Evolutionary conservation across 2,888 invertebrate species (phyloP).

Genomic region (Agonopterix heracliana): DNA sequence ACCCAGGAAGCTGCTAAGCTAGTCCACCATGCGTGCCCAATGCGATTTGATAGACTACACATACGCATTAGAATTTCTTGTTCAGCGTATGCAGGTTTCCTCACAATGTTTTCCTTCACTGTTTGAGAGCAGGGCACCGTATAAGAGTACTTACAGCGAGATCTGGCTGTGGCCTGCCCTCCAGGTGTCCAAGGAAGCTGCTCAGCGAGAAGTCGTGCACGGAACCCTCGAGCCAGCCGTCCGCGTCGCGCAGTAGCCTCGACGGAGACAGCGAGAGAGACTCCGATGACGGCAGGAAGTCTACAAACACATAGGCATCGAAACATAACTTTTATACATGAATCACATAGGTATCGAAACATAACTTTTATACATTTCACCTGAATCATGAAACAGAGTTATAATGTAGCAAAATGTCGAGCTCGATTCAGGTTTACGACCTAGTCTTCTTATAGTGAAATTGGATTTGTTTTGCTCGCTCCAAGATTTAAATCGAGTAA

Average conservation of each 20-base stretch:
- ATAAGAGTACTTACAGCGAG: slow-evolving; percentile 29
- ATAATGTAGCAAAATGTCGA: neutral
- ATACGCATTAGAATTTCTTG: too few relatives aligned
- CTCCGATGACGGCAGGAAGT: slow-evolving; percentile 44
- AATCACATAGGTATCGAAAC: neutral
- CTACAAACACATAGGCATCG: slow-evolving; percentile 18
- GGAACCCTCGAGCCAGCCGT: slow-evolving; percentile 84
- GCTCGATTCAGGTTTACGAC: neutral
- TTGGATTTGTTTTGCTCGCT: too few relatives aligned
- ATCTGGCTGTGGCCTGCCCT: slow-evolving; percentile 67
- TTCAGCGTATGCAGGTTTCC: too few relatives aligned
- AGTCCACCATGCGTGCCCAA: too few relatives aligned
- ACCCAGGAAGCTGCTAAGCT: too few relatives aligned
- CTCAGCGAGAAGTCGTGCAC: slow-evolving; percentile 91
- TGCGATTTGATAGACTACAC: too few relatives aligned
- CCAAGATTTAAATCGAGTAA: too few relatives aligned
- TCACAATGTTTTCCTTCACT: too few relatives aligned
- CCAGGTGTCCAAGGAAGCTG: slow-evolving; percentile 88
- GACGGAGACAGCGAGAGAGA: slow-evolving; percentile 78
- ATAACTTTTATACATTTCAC: neutral
- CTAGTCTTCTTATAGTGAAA: too few relatives aligned
- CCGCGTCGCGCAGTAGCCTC: slow-evolving; percentile 79
- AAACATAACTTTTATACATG: neutral
- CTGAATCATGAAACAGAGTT: neutral
- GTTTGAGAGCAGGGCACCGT: too few relatives aligned